Conservation (phyloP, 2,888 invertebrate species). For the Malthinus flaveolus region DNA sequence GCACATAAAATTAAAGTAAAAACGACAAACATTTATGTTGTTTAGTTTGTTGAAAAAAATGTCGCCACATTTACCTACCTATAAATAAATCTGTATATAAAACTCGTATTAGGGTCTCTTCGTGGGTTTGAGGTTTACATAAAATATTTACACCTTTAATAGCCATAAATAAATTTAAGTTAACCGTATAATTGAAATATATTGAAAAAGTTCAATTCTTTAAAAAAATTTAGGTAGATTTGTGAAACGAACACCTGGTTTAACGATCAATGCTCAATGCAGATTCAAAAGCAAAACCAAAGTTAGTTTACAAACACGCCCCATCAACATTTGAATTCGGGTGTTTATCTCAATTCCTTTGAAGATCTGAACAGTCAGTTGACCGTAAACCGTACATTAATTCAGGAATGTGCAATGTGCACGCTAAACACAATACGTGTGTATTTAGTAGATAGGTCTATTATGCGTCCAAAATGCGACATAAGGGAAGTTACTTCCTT, state of each 20-base stretch:
- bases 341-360: conserved; percentile 38
- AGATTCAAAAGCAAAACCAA: conserved; percentile 20
- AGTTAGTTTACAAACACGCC: conserved; percentile 40
- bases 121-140: neutral
- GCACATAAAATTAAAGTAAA: no score
- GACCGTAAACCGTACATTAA: conserved; percentile 36
- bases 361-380: conserved; percentile 34
- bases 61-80: no score
- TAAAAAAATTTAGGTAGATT: conserved; percentile 7
- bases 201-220: neutral
- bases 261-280: conserved; percentile 33
- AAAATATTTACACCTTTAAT: conserved; percentile 5
- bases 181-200: conserved; percentile 1
- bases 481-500: neutral
- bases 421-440: conserved; percentile 27
- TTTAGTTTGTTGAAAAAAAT: no score
- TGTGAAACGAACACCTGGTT: conserved; percentile 38
- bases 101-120: no score
- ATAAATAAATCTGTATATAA: no score
- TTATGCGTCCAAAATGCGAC: neutral
- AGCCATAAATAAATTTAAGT: neutral
- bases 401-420: conserved; percentile 43
- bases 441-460: conserved; percentile 2
- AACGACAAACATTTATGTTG: no score
- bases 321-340: conserved; percentile 30